phyloP scores from a whole-genome alignment of 2,888 invertebrate species.

The Tubulanus polymorphus region DNA sequence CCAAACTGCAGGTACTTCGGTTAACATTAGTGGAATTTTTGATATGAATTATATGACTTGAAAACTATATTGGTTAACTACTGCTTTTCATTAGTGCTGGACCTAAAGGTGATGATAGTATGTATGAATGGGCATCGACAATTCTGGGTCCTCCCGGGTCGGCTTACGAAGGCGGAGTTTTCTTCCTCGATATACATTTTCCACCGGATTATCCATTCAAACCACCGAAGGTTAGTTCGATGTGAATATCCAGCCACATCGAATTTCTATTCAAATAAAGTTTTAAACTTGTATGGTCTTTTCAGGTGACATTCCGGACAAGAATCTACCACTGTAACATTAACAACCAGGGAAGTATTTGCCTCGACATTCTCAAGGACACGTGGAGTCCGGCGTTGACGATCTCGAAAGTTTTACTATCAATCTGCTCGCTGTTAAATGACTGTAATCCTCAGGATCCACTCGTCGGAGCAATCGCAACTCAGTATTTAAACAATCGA shows the following conservation, averaged over 20 bases:
- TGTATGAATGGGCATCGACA: conserved; percentile 66
- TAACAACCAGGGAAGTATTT: conserved; percentile 97
- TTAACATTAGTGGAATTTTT: neutral
- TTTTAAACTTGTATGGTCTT: conserved; percentile 8
- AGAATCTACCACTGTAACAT: conserved; percentile 99
- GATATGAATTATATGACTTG: too few relatives aligned
- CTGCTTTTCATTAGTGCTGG: too few relatives aligned
- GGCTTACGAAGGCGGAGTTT: conserved; percentile 96
- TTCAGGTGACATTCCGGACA: conserved; percentile 73
- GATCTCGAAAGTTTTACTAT: conserved; percentile 94
- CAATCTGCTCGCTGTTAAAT: conserved; percentile 95
- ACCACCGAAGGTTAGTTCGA: conserved; percentile 85
- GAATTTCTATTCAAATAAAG: too few relatives aligned
- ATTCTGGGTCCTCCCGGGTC: conserved; percentile 95
- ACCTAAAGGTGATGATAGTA: conserved; percentile 95
- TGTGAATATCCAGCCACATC: too few relatives aligned
- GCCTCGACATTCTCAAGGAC: conserved; percentile 95
- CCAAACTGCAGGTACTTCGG: conserved; percentile 74
- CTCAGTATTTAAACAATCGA: conserved; percentile 94
- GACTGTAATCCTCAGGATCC: conserved; percentile 99
- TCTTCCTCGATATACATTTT: conserved; percentile 96
- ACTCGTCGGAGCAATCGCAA: conserved; percentile 94
- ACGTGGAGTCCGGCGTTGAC: conserved; percentile 99
- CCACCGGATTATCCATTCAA: conserved; percentile 97
- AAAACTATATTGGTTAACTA: too few relatives aligned